Base-by-base conservation (phyloP, 2,888 invertebrate genomes). In the Galerucella nymphaeae region DNA sequence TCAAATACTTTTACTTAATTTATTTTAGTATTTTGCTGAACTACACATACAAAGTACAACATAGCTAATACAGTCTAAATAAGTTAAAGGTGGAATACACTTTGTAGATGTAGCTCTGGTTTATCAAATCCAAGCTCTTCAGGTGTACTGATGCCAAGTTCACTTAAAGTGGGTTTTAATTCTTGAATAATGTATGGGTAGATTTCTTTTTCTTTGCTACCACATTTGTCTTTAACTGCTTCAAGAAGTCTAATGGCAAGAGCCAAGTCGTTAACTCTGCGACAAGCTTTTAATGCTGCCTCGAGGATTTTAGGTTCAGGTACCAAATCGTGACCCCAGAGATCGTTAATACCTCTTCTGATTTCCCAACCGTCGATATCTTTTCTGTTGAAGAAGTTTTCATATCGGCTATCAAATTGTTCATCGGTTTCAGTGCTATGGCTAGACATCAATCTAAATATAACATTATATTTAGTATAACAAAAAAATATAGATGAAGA, bases 91-190 rank as follows among this genome's bases (percentile, higher is more conserved):
- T 94, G 92, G 83, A 90, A 93, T 71, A 94, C 92, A 82, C 90
- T 91, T 82, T 92, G 87, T 78, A 96, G 89, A 75, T 95, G 96
- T 86, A 99, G 88, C 88, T 99, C 98, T 72, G 99, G 99, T 88
- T 97, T 94, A 87, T 98, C 98, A 83, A 96, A 98, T 75, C 98
- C 98, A 82, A 99, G 90, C 85, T 99, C 96, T 86, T 98, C 98
- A 0, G 95, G 95, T 42, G 98, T 97, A 70, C 92, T 92, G 80
- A 99, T 93, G 62, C 99, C 99, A 73, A 99, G 89, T 88, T 99
- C 98, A 57, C 92, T 91, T 73, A 99, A 89, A 2, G 97, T 96
- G 45, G 99, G 98, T 83, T 91, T 90, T 80, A 99, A 93, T 90
- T 98, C 95, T 87, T 96, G 93, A 73, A 97, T 87, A 77, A 97